Evolutionary conservation across 35 echinoderm and acorn worm species (phyloP).

Genomic region (Lytechinus variegatus): DNA sequence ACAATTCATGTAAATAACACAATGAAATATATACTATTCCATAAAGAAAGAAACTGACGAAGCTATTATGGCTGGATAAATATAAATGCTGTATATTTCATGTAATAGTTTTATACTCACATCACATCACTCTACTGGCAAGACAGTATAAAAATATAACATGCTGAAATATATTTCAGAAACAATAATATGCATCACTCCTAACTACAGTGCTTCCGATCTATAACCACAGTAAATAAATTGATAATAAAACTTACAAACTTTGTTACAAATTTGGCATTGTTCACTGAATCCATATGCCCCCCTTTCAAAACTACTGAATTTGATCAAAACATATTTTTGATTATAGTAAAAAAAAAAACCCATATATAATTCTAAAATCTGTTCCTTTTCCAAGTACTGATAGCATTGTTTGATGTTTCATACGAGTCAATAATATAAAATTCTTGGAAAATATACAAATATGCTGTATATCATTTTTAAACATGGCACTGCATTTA

Average conservation of each 20-base stretch:
- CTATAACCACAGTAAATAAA: neutral
- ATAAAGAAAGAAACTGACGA: neutral
- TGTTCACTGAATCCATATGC: neutral
- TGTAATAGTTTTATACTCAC: neutral
- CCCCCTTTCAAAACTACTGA: neutral
- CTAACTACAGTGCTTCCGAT: neutral
- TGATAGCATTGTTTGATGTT: no score
- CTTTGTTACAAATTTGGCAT: neutral
- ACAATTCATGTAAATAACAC: no score
- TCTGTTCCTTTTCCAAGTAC: no score
- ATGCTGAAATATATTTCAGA: neutral
- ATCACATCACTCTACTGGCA: conserved; percentile 17
- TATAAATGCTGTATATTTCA: neutral
- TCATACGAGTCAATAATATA: no score
- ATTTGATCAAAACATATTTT: no score
- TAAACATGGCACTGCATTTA: no score
- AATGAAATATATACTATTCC: neutral
- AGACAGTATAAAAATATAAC: conserved; percentile 7
- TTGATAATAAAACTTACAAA: neutral
- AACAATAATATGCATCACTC: neutral
- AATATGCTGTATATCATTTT: no score
- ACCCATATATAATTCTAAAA: no score
- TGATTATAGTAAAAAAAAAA: no score
- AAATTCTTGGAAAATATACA: no score
- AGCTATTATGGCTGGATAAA: neutral